Conservation (phyloP, 1,140 invertebrate genomes). For the Cheumatopsyche charites region DNA sequence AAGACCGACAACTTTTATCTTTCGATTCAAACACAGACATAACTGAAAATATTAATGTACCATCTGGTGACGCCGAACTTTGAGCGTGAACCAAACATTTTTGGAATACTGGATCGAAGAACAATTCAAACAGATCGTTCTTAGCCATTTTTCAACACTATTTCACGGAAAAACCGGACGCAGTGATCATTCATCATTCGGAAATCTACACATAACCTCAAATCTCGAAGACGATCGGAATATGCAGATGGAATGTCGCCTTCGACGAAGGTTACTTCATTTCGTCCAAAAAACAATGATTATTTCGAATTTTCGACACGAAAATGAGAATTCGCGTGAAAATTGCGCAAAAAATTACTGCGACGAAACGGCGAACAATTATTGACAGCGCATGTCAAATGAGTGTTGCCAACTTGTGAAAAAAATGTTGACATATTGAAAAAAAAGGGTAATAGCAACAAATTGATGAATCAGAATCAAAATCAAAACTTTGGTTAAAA, state of each 20-base stretch:
- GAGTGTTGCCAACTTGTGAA: slow-evolving; percentile 51
- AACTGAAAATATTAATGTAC: slow-evolving; percentile 50
- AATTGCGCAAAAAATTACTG: not conserved
- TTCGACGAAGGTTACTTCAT: no score
- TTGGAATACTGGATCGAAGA: slow-evolving; percentile 62
- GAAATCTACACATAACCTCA: slow-evolving; percentile 46
- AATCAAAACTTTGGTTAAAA: no score
- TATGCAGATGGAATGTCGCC: no score
- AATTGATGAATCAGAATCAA: no score
- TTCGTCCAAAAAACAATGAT: no score
- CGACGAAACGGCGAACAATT: not conserved
- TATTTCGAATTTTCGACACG: not conserved
- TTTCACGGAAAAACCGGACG: not conserved
- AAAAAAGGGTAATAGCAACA: no score
- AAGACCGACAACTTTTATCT: no score
- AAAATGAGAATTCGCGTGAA: not conserved
- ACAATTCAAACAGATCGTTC: slow-evolving; percentile 61
- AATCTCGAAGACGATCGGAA: not conserved
- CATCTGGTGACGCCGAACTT: slow-evolving; percentile 53
- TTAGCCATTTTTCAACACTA: slow-evolving; percentile 54
- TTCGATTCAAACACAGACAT: no score
- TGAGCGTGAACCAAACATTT: slow-evolving; percentile 61
- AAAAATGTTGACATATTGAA: not conserved
- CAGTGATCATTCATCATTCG: not conserved
- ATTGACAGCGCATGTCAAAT: slow-evolving; percentile 50